phyloP scores from a whole-genome alignment of 2,888 invertebrate species.

The Siphonodentalium dalli region DNA sequence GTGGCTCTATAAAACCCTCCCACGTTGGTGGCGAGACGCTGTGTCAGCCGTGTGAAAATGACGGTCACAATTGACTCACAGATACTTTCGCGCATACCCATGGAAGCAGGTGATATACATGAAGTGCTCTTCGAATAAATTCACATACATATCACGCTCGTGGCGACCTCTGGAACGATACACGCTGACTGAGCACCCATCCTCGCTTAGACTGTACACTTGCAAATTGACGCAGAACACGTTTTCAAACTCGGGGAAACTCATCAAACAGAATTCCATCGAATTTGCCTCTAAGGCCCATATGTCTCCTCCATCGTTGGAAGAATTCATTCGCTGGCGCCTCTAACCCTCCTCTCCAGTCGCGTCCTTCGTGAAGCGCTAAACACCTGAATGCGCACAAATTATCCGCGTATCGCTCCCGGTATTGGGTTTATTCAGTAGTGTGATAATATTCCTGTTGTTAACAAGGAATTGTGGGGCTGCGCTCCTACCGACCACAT shows the following conservation, averaged over 20 bases:
- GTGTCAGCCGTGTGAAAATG: background rate
- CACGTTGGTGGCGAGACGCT: constrained; percentile 6
- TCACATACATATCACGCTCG: constrained; percentile 18
- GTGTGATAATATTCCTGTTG: constrained; percentile 7
- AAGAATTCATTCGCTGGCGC: background rate
- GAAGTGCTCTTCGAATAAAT: constrained; percentile 16
- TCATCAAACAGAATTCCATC: background rate
- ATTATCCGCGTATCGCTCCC: constrained; percentile 8
- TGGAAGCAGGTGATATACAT: constrained; percentile 14
- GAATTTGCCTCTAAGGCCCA: background rate
- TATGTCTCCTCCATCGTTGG: background rate
- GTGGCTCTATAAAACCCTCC: constrained; percentile 15
- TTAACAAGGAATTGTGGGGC: too few relatives aligned
- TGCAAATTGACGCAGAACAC: constrained; percentile 17
- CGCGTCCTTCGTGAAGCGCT: constrained; percentile 1
- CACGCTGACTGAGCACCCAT: constrained; percentile 1
- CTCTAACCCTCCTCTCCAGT: background rate
- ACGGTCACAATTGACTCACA: constrained; percentile 12
- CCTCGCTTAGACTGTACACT: constrained; percentile 14
- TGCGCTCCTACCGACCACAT: too few relatives aligned
- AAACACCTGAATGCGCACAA: constrained; percentile 20
- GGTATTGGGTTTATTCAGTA: constrained; percentile 11
- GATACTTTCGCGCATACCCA: constrained; percentile 15
- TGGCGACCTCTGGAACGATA: constrained; percentile 13
- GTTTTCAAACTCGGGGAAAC: constrained; percentile 16